These are phyloP conservation scores for Anguilla obscura DNA, from an alignment of 2,797 vertebrate species.

Conservation along the genomic window DNA sequence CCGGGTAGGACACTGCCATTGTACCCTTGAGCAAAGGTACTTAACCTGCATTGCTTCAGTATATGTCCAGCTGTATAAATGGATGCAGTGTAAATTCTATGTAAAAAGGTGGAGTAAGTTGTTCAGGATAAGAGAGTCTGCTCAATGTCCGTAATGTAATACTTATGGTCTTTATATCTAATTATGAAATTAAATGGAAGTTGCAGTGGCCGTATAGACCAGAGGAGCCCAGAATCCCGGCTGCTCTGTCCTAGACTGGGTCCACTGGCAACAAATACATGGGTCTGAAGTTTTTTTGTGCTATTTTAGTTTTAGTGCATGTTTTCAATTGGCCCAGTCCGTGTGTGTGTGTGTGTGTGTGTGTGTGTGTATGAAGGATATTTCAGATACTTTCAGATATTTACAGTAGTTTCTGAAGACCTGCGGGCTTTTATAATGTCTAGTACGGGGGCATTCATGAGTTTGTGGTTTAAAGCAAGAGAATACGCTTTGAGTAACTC, in stretches of 20 bases:
- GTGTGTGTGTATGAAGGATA: background rate
- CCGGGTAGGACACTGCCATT: no score
- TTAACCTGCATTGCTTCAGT: no score
- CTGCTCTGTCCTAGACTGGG: background rate
- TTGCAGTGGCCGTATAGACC: background rate
- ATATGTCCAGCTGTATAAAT: no score
- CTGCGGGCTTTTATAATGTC: background rate
- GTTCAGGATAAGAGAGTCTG: no score
- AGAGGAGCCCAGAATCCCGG: background rate
- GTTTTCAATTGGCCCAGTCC: background rate
- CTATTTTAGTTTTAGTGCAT: background rate
- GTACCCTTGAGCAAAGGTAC: no score
- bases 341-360: background rate
- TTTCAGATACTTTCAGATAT: background rate
- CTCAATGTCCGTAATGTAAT: no score
- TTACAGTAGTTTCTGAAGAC: background rate
- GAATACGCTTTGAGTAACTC: background rate
- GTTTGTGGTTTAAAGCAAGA: constrained; percentile 1
- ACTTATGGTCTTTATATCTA: background rate
- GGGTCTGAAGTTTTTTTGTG: background rate
- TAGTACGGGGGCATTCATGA: background rate
- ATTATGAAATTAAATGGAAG: background rate
- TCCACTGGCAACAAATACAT: background rate
- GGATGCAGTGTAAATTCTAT: no score
- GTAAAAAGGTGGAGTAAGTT: no score